These are phyloP conservation scores for Prosopocoilus inquinatus DNA, from an alignment of 2,888 invertebrate species.

Conservation along the genomic window DNA sequence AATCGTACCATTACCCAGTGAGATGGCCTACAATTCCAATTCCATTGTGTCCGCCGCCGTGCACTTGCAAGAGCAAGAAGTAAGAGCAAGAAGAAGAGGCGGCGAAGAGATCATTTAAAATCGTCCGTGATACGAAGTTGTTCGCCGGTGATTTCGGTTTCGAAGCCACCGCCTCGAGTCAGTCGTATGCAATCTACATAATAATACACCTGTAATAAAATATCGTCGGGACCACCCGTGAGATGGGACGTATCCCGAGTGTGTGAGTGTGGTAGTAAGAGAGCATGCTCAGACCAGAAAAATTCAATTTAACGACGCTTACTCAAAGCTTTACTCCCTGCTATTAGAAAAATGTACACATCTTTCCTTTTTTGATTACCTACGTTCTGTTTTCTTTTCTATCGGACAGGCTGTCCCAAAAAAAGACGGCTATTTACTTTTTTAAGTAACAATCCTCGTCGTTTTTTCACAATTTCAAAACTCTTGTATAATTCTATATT, in stretches of 20 bases:
- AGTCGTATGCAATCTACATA: conserved; percentile 12
- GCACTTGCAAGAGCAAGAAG: neutral
- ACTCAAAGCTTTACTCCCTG: no score
- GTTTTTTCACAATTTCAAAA: no score
- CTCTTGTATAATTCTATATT: no score
- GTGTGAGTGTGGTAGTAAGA: neutral
- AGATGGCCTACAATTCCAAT: conserved; percentile 2
- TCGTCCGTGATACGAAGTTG: neutral
- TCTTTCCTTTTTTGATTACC: no score
- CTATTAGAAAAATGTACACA: no score
- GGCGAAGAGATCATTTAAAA: neutral
- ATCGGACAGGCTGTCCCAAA: no score
- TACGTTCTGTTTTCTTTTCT: no score
- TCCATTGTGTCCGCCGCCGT: neutral
- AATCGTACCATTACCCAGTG: neutral
- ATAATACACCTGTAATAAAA: conserved; percentile 17
- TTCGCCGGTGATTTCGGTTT: neutral
- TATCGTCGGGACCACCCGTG: conserved; percentile 17
- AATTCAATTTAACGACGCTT: no score
- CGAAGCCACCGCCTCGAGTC: neutral
- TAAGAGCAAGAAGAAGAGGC: neutral
- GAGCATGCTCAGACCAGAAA: neutral
- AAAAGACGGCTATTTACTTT: no score
- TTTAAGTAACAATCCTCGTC: no score
- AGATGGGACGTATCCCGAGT: conserved; percentile 7